A percentile compares a stretch with the other conserved stretches of the same genome.
phyloP scores from a whole-genome alignment of 2,888 invertebrate genomes.

The Drosophila fungiperda region DNA sequence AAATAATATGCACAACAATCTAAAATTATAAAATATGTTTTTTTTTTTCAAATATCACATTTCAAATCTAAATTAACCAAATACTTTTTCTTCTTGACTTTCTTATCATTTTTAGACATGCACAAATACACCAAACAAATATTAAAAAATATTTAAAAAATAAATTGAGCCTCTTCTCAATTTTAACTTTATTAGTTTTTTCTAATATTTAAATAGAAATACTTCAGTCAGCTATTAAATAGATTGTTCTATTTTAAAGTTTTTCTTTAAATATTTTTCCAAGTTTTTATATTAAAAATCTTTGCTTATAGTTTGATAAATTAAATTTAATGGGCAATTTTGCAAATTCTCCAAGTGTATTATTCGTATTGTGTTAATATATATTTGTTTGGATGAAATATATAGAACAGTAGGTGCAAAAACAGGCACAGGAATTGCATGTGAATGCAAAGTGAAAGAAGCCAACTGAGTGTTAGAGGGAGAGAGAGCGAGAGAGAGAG shows the following conservation, averaged over 20 bases:
- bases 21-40: not conserved
- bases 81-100: no score
- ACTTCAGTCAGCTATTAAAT: no score
- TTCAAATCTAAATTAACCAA: not conserved
- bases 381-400: slow-evolving; percentile 64
- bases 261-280: not conserved
- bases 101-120: not conserved
- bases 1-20: not conserved
- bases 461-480: not conserved
- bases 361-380: slow-evolving; percentile 53
- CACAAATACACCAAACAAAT: not conserved
- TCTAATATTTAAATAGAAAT: no score
- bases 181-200: no score
- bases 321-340: no score
- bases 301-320: not conserved
- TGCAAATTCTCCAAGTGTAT: not conserved
- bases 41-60: not conserved
- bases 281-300: not conserved
- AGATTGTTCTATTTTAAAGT: no score
- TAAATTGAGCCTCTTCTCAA: no score
- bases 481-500: not conserved
- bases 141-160: no score
- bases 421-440: slow-evolving; percentile 73
- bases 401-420: slow-evolving; percentile 67
- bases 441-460: slow-evolving; percentile 49